Conservation (phyloP, 2,113 vertebrate species). For the Brachyhypopomus occidentalis region DNA sequence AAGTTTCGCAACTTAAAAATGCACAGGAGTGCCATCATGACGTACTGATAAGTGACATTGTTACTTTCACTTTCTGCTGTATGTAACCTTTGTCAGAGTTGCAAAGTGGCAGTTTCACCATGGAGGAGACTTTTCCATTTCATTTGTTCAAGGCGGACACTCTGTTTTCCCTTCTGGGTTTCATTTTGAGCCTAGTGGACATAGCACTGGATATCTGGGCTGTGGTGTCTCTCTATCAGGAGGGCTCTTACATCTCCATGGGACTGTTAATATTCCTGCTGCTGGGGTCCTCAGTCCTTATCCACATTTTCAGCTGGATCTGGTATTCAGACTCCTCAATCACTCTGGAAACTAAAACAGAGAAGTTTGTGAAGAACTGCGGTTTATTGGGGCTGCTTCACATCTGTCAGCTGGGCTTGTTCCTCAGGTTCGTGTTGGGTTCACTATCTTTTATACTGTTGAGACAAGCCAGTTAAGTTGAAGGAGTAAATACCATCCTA, state of each 20-base stretch:
- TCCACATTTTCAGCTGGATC: constrained; percentile 68
- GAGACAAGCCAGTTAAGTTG: background rate
- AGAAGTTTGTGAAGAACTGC: background rate
- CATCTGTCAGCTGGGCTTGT: constrained; percentile 62
- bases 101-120: background rate
- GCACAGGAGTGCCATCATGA: too few species aligned
- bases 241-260: constrained; percentile 50
- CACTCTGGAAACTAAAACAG: background rate
- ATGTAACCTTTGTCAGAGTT: too few species aligned
- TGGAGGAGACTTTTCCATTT: constrained; percentile 42
- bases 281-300: constrained; percentile 62
- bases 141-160: constrained; percentile 31
- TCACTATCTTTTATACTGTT: background rate
- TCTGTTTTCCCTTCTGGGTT: constrained; percentile 43
- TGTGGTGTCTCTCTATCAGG: constrained; percentile 55
- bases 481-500: background rate
- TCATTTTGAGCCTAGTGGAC: constrained; percentile 52
- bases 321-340: constrained; percentile 59
- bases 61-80: too few species aligned
- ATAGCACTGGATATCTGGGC: constrained; percentile 56
- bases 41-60: too few species aligned
- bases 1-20: too few species aligned
- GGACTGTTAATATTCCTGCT: constrained; percentile 61
- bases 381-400: constrained; percentile 50
- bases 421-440: constrained; percentile 65